Percentiles rank a stretch among this genome's conserved stretches.
Evolutionary conservation across 2,113 vertebrate genomes (phyloP).

Genomic region (Piaya cayana): DNA sequence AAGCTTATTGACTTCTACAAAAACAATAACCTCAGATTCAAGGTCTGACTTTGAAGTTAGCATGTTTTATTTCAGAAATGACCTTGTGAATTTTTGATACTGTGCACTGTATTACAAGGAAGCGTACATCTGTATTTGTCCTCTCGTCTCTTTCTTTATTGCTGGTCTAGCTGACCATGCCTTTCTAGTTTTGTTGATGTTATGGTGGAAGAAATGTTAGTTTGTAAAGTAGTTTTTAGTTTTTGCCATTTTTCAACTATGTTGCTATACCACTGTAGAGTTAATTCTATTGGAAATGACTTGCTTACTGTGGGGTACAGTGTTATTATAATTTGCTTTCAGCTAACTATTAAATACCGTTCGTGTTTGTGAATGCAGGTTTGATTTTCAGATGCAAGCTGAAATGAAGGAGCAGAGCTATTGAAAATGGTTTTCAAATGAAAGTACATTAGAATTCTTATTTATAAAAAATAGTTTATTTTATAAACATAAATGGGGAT

Average conservation of each 20-base stretch:
- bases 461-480: not conserved
- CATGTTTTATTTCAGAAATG: not conserved
- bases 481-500: not conserved
- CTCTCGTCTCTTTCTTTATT: not conserved
- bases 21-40: not conserved
- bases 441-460: not conserved
- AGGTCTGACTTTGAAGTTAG: not conserved
- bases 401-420: not conserved
- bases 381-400: not conserved
- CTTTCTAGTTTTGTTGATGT: not conserved
- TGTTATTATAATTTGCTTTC: not conserved
- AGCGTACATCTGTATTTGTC: not conserved
- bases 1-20: not conserved
- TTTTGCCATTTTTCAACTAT: not conserved
- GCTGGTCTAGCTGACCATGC: not conserved
- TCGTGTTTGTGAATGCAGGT: not conserved
- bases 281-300: not conserved
- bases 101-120: not conserved
- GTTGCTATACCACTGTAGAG: not conserved
- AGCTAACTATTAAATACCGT: not conserved
- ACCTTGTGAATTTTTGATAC: not conserved
- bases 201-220: not conserved
- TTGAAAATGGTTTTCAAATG: not conserved
- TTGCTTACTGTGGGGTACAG: not conserved
- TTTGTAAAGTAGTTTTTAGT: not conserved